Evolutionary conservation across 2,113 vertebrate species (phyloP).

Genomic region (Epinephelus fuscoguttatus): DNA sequence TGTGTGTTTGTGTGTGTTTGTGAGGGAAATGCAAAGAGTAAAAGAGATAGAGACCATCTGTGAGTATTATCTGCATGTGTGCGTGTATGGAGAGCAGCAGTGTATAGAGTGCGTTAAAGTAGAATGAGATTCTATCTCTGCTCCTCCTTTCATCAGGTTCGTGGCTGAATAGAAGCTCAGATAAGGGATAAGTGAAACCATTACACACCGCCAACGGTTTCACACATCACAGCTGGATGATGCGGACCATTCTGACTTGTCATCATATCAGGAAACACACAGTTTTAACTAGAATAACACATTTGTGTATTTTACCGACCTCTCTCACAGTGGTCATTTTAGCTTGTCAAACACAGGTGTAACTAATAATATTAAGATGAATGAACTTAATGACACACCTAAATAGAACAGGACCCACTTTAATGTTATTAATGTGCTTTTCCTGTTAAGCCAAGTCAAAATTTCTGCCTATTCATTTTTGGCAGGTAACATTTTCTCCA

Average conservation of each 20-base stretch:
- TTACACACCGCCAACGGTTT: constrained; percentile 38
- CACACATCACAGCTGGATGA: constrained; percentile 32
- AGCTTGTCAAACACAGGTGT: background rate
- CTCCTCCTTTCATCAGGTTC: constrained; percentile 63
- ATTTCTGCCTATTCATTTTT: background rate
- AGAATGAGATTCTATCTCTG: constrained; percentile 60
- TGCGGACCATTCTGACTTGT: constrained; percentile 10
- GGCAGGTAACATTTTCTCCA: constrained; percentile 11
- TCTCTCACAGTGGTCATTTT: background rate
- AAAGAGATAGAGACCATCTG: background rate
- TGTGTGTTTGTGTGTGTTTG: background rate
- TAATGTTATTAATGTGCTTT: background rate
- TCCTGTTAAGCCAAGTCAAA: background rate
- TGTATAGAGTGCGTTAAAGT: constrained; percentile 58
- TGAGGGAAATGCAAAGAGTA: constrained; percentile 8
- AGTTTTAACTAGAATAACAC: background rate
- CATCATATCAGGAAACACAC: background rate
- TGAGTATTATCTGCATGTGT: constrained; percentile 39
- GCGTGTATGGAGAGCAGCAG: constrained; percentile 1
- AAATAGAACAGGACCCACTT: background rate
- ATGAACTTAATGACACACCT: background rate
- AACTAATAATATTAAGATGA: constrained; percentile 10
- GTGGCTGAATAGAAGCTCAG: constrained; percentile 48
- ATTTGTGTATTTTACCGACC: background rate
- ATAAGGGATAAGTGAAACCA: constrained; percentile 63